Base-by-base conservation (phyloP, 1,140 invertebrate genomes). In the Drosophila pseudoananassae region DNA sequence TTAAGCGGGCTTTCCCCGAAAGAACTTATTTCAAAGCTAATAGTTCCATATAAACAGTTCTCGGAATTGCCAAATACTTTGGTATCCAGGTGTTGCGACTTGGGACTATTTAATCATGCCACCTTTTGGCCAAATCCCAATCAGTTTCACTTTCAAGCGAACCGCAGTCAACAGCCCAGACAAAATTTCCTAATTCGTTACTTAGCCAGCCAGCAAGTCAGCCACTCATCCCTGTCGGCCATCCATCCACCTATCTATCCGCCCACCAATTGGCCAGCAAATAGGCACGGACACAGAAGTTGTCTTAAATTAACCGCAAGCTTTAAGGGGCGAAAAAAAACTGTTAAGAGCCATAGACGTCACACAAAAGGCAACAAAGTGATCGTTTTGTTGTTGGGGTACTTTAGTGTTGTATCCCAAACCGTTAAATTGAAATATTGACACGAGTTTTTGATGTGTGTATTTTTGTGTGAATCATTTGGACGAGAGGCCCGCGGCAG, bases 381-480 rank as follows among this genome's bases (percentile, higher is more conserved):
- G 63, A 31, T 75, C 47, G 49, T 74, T 81, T 87, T 85, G 61
- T 76, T 76, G 66, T 68, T 76, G 61, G 23, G 15, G 25, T 76
- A n/a, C 40, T 64, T 40, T 65, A 52, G 33, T 47, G 45, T 87
- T 47, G 45, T 87, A 76, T 82, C 80, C 76, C 75, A 76, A 78
- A 74, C 58, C 60, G 78, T 78, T 88, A 82, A 88, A 87, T 87
- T 87, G 83, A 87, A 76, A 88, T 87, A 88, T 87, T 87, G 82
- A 88, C 82, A 88, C 61, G 81, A 63, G 83, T 69, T 61, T 76
- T 61, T 66, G 59, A 43, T 53, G 45, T 60, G 33, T 55, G 31
- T 7, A 45, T 46, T 43, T 31, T 78, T 65, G 47, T 49, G 60
- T 76, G 61, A 76, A 66, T 76, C 73, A 76, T 52, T 47, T 47